Evolutionary conservation across 2,797 vertebrate genomes (phyloP).

Genomic region (Orientallactaga sibirica): DNA sequence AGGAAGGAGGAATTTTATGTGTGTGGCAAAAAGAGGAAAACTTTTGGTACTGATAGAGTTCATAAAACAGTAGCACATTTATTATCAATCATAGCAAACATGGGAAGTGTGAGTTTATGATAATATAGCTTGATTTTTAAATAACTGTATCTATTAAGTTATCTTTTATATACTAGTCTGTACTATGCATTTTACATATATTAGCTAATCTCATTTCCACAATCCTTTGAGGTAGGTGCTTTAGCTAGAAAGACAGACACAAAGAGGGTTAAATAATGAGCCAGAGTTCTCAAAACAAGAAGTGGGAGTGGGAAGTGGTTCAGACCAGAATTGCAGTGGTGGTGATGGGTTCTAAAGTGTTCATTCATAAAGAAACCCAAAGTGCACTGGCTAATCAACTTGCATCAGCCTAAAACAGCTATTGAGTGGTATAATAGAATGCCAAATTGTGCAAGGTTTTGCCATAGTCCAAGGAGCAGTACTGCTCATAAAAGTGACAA

Average conservation of each 20-base stretch:
- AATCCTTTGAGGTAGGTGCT: not conserved
- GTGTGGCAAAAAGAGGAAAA: not conserved
- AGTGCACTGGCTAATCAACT: not conserved
- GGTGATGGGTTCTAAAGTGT: not conserved
- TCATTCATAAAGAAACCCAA: not conserved
- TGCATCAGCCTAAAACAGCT: not conserved
- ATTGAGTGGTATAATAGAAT: not conserved
- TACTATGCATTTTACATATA: not conserved
- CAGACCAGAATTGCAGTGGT: not conserved
- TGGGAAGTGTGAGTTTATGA: slow-evolving; percentile 23
- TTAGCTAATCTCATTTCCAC: slow-evolving; percentile 29
- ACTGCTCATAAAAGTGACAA: not conserved
- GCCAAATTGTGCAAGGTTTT: not conserved
- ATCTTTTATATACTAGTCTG: slow-evolving; percentile 3
- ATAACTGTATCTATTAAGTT: not conserved
- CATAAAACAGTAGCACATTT: not conserved
- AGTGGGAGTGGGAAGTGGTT: not conserved
- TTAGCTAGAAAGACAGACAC: not conserved
- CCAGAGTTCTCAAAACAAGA: slow-evolving; percentile 37
- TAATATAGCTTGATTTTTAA: slow-evolving; percentile 5
- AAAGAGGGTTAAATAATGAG: slow-evolving; percentile 18
- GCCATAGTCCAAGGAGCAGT: not conserved
- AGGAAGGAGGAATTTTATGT: too few relatives aligned
- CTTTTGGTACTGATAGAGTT: not conserved
- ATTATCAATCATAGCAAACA: not conserved